Evolutionary conservation across 2,888 invertebrate genomes (phyloP), one percentile per base, ranked within the genome.

Genomic region (Dysmachus trigonus): DNA sequence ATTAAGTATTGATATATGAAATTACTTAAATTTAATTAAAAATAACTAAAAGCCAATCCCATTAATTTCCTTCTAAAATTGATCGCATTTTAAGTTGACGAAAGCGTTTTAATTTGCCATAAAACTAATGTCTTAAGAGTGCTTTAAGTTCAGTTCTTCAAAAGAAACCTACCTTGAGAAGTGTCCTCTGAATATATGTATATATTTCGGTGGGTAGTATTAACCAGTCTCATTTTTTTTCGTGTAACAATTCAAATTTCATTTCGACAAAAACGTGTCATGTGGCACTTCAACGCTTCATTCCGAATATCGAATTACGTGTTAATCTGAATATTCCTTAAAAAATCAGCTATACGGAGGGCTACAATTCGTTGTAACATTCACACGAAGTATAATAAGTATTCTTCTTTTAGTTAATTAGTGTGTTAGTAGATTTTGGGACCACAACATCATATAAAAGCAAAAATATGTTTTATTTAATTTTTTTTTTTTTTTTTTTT

Each of bases 381-480:
- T 83, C 33, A 72, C 33, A 71, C 62, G 62, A 72, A 72, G 83
- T 38, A 83, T 51, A 18, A 73, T 33, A 8, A 74, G 22, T 62
- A 7, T 62, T 27, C 62, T 8, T 22, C 13, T 62, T n/a, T 62
- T 62, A 62, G 62, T 53, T 51, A 51, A 15, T 18, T 62, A 27
- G 62, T 27, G 62, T 10, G 18, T 62, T 62, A 62, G 13, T 15
- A 74, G 74, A 74, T 77, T 85, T 85, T 85, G 53, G 62, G 77
- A 85, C 85, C 85, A 85, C 85, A 85, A 85, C 85, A 85, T 79
- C 76, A 53, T 31, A 47, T 74, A 84, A 77, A 76, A 41, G 77
- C 74, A 84, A 86, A 73, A 73, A 83, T 74, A 38, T 86, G 77
- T 35, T 62, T 87, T 76, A 79, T 86, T n/a, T n/a, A n/a, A n/a